Evolutionary conservation across 2,113 vertebrate genomes (phyloP), one percentile per base, ranked within the genome.

Genomic region (Odocoileus virginianus): DNA sequence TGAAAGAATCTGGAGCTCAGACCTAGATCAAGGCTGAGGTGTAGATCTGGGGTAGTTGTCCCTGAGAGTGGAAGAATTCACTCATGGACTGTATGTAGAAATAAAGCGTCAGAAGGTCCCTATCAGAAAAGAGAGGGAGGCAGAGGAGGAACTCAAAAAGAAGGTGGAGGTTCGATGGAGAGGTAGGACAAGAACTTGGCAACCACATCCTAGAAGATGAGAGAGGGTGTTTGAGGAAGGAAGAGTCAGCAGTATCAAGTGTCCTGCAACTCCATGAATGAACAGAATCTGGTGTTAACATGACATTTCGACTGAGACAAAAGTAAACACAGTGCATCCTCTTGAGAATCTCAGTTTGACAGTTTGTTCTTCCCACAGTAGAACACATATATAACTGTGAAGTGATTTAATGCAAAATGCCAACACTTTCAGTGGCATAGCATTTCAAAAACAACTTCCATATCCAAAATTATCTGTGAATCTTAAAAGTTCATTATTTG

Each of bases 401-500:
- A 96, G 81, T 30, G 94, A 95, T 97, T 92, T 95, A 87, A 92
- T 76, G 81, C 91, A 84, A 78, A 97, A 92, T 94, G 92, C 52
- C 79, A 94, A 96, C 79, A 94, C 52, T 97, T 96, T 87, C 12
- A 1, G 86, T 36, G 16, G 47, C 11, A 83, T 61, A 95, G 55
- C 33, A 78, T 71, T 96, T 95, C 58, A 93, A 87, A 95, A 96
- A 67, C 64, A 83, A 50, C 67, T 89, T 94, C 9, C 30, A 43
- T 76, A 79, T 91, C 83, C 83, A 86, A 54, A 97, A 94, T 76
- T 96, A 47, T 94, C 89, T 67, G 40, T 47, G 52, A 81, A 54
- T 82, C 89, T 97, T 91, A 47, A 89, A 74, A 82, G 16, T 89
- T 93, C 50, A 50, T 76, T 19, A 64, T 95, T 81, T 67, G 27